phyloP scores from a whole-genome alignment of 1,140 invertebrate genomes.

The Brachionus rotundiformis region DNA sequence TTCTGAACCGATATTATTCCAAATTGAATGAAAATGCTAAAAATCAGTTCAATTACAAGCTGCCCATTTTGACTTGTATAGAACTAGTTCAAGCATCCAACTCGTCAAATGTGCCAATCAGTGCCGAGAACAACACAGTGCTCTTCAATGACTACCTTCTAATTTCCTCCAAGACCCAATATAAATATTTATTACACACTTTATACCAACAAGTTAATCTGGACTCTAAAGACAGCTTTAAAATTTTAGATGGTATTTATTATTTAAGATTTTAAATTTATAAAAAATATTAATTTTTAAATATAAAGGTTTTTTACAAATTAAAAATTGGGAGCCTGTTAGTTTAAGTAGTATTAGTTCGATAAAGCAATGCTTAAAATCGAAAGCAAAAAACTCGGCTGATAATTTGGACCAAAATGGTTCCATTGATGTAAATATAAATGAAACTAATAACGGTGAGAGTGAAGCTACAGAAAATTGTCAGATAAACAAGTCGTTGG shows the following conservation, averaged over 20 bases:
- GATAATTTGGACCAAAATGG: background rate
- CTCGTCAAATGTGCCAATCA: background rate
- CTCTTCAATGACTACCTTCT: constrained; percentile 39
- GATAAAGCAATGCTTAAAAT: constrained; percentile 39
- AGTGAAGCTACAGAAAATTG: background rate
- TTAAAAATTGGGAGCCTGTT: constrained; percentile 49
- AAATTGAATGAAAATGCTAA: background rate
- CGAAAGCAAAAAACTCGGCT: background rate
- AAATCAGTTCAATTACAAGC: constrained; percentile 23
- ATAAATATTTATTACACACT: constrained; percentile 23
- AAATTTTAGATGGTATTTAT: constrained; percentile 35
- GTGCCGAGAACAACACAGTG: background rate
- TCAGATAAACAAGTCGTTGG: background rate
- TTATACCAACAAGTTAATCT: constrained; percentile 8
- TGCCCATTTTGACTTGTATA: background rate
- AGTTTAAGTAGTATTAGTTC: constrained; percentile 27
- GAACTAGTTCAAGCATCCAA: background rate
- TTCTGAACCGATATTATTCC: background rate
- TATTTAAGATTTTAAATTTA: no score
- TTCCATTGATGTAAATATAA: background rate
- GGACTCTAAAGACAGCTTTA: background rate
- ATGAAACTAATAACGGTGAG: background rate
- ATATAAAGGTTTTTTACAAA: constrained; percentile 20
- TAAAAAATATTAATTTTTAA: background rate
- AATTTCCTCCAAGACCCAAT: constrained; percentile 47